phyloP scores from a whole-genome alignment of 2,888 invertebrate genomes.

The Mythimna albipuncta region DNA sequence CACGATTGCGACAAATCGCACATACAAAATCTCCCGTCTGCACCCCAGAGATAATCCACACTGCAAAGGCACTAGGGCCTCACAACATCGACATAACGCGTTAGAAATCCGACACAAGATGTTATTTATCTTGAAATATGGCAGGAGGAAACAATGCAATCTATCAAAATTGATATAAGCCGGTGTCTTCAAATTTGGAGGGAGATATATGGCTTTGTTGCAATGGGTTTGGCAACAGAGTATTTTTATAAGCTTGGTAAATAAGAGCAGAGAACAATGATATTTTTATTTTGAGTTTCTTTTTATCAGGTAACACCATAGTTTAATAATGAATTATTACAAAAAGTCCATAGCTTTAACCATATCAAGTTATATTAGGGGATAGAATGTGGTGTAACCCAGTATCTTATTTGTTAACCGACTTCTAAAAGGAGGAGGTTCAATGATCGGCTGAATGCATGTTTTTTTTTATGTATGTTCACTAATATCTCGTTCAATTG shows the following conservation, averaged over 20 bases:
- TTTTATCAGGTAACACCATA: neutral
- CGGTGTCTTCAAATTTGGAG: slow-evolving; percentile 46
- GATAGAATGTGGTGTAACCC: neutral
- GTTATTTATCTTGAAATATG: slow-evolving; percentile 69
- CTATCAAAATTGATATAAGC: slow-evolving; percentile 57
- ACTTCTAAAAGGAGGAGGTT: too few relatives aligned
- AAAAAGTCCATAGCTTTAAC: neutral
- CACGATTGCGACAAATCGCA: slow-evolving; percentile 33
- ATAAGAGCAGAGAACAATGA: too few relatives aligned
- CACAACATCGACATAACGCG: slow-evolving; percentile 64
- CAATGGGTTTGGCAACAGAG: neutral
- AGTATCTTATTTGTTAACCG: neutral
- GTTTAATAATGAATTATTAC: neutral
- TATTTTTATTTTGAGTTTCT: too few relatives aligned
- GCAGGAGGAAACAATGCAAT: slow-evolving; percentile 50
- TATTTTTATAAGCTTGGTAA: neutral
- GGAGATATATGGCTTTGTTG: slow-evolving; percentile 25
- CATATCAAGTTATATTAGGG: neutral
- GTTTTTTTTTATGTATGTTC: too few relatives aligned
- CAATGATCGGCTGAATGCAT: too few relatives aligned
- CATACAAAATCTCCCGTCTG: slow-evolving; percentile 25
- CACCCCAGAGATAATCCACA: slow-evolving; percentile 25
- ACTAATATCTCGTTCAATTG: too few relatives aligned
- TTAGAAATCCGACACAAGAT: slow-evolving; percentile 72
- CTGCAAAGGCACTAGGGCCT: slow-evolving; percentile 50